These are phyloP conservation scores for Aculops lycopersici DNA, from an alignment of 1,140 invertebrate genomes.

Conservation along the genomic window DNA sequence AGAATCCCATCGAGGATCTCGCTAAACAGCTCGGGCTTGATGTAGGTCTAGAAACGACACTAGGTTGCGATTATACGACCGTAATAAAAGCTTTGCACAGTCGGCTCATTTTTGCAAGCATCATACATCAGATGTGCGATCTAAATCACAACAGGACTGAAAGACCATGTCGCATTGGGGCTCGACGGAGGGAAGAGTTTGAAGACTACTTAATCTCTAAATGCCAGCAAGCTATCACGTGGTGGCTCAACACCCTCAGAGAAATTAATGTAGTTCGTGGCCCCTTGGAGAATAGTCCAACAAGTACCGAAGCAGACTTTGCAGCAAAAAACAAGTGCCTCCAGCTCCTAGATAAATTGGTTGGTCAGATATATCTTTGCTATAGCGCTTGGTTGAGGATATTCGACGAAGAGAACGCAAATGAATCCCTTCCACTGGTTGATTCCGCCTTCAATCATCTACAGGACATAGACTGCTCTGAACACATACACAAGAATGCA, in stretches of 20 bases:
- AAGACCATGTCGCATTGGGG: neutral
- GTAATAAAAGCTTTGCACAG: neutral
- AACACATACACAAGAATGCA: conserved; percentile 7
- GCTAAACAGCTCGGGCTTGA: conserved; percentile 26
- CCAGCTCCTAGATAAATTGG: conserved; percentile 3
- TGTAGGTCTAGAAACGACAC: neutral
- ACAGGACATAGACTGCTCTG: conserved; percentile 5
- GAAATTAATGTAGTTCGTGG: neutral
- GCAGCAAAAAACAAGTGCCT: neutral
- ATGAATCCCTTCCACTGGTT: conserved; percentile 4
- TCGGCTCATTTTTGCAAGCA: neutral
- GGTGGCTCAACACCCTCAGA: neutral
- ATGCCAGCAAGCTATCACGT: neutral
- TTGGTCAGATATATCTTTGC: conserved; percentile 6
- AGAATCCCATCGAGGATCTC: conserved; percentile 47
- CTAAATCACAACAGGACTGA: neutral
- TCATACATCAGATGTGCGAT: neutral
- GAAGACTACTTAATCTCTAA: neutral
- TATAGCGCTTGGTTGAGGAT: conserved; percentile 7
- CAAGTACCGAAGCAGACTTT: neutral
- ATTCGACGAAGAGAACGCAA: conserved; percentile 1
- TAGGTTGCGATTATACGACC: neutral
- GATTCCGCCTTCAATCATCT: conserved; percentile 4
- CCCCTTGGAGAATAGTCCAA: neutral
- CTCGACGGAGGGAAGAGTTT: neutral